Evolutionary conservation across 2,888 invertebrate genomes (phyloP).

Genomic region (Pimpla rufipes): DNA sequence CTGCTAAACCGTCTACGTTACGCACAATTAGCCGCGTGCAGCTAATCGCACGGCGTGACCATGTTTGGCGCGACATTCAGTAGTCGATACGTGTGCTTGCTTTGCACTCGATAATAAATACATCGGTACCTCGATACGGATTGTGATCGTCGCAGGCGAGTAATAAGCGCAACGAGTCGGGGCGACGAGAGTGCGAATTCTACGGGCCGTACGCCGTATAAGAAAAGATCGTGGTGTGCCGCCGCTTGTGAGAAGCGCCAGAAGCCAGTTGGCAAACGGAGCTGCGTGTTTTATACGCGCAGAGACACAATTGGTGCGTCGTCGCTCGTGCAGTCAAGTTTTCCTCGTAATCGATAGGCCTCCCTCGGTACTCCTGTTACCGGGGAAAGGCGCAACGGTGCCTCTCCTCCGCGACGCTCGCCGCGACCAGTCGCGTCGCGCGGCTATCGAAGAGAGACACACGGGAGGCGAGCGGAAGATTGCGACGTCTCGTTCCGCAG

Average conservation of each 20-base stretch:
- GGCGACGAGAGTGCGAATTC: constrained; percentile 18
- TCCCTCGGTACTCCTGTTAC: constrained; percentile 82
- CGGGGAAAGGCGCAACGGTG: constrained; percentile 75
- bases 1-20: background rate
- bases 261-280: constrained; percentile 15
- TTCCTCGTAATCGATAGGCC: constrained; percentile 82
- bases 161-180: background rate
- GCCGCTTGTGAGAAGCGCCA: background rate
- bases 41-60: background rate
- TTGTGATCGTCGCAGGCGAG: background rate
- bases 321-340: constrained; percentile 78
- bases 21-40: background rate
- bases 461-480: constrained; percentile 22
- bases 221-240: background rate
- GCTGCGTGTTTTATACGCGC: constrained; percentile 11
- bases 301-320: constrained; percentile 62
- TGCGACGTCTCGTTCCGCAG: constrained; percentile 50
- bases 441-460: constrained; percentile 22
- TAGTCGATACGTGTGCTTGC: background rate
- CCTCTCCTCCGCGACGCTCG: background rate
- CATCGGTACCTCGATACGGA: background rate
- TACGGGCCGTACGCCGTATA: constrained; percentile 59
- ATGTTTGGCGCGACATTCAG: too few relatives aligned
- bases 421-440: constrained; percentile 24
- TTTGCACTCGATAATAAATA: background rate